Percentiles rank a stretch among this genome's conserved stretches.
Evolutionary conservation across 1,140 invertebrate genomes (phyloP).

Genomic region (Branchinecta lindahli): DNA sequence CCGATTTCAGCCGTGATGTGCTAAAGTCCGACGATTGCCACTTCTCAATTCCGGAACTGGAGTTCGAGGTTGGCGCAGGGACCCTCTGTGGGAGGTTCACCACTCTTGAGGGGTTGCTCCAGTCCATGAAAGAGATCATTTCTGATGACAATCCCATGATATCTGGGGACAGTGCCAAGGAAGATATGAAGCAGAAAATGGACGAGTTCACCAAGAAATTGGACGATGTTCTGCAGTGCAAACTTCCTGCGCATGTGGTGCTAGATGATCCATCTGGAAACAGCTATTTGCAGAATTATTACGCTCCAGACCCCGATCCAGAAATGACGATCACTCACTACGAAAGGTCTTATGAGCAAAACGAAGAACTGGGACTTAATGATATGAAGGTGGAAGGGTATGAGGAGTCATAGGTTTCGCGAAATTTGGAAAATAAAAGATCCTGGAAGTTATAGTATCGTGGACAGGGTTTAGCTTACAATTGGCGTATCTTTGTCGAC

Average conservation of each 20-base stretch:
- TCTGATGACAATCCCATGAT: slow-evolving; percentile 44
- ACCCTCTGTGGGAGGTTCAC: slow-evolving; percentile 87
- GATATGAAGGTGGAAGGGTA: slow-evolving; percentile 91
- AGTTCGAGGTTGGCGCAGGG: slow-evolving; percentile 64
- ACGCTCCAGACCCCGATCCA: slow-evolving; percentile 51
- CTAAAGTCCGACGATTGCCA: slow-evolving; percentile 88
- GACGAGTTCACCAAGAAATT: slow-evolving; percentile 49
- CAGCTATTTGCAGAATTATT: slow-evolving; percentile 72
- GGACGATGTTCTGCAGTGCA: slow-evolving; percentile 48
- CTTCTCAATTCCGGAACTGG: slow-evolving; percentile 74
- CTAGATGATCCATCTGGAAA: slow-evolving; percentile 95
- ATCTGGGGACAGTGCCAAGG: slow-evolving; percentile 54
- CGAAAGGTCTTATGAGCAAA: slow-evolving; percentile 72
- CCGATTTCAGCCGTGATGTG: slow-evolving; percentile 80
- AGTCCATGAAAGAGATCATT: slow-evolving; percentile 51
- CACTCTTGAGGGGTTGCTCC: slow-evolving; percentile 73
- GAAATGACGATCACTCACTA: slow-evolving; percentile 63
- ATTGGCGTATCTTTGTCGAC: too few relatives aligned
- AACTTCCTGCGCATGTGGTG: slow-evolving; percentile 49
- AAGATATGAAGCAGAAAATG: slow-evolving; percentile 36
- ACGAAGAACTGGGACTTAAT: slow-evolving; percentile 88
- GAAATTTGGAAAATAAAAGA: neutral
- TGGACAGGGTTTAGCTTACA: too few relatives aligned
- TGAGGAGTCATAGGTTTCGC: slow-evolving; percentile 22
- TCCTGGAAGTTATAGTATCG: slow-evolving; percentile 13